These are phyloP conservation scores for Chelmon rostratus DNA, from an alignment of 2,797 vertebrate species.

Conservation along the genomic window DNA sequence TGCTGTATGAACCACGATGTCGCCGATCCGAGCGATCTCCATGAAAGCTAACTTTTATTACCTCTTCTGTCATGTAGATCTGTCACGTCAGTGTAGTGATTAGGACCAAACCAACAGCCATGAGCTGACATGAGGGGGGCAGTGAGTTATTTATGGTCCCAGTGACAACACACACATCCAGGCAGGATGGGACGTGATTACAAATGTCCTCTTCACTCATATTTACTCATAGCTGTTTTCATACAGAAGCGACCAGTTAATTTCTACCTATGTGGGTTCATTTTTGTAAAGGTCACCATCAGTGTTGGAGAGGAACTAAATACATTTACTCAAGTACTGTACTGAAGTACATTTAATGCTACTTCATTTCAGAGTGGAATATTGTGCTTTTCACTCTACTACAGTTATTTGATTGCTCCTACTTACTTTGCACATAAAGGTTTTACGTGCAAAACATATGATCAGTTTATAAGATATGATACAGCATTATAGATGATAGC, in stretches of 20 bases:
- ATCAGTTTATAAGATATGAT: no score
- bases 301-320: background rate
- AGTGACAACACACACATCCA: constrained; percentile 51
- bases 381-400: background rate
- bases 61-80: constrained; percentile 56
- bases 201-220: constrained; percentile 15
- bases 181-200: constrained; percentile 12
- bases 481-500: no score
- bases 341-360: background rate
- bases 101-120: constrained; percentile 58
- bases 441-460: no score
- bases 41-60: constrained; percentile 49
- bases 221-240: background rate
- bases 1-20: background rate
- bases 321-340: background rate
- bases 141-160: constrained; percentile 85
- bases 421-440: background rate
- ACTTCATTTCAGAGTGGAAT: background rate
- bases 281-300: background rate
- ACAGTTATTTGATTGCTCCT: background rate
- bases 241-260: background rate
- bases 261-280: background rate
- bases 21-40: background rate
- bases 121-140: constrained; percentile 62
- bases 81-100: constrained; percentile 66